phyloP scores from a whole-genome alignment of 37 sponge, comb jelly and placozoan species.

The Beroe forskalii region DNA sequence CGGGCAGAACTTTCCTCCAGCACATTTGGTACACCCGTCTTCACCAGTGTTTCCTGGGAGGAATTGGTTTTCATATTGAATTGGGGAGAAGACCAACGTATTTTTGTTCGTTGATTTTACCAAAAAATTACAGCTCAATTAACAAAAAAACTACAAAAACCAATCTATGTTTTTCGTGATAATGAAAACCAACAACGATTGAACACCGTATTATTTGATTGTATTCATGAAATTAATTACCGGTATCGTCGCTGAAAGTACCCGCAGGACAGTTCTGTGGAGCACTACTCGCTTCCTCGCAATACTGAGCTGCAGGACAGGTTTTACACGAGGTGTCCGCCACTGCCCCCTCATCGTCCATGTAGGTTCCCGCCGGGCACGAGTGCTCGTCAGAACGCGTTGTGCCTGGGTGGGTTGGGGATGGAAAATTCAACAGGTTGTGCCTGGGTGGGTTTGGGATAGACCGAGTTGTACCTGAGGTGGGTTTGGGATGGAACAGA shows the following conservation, averaged over 20 bases:
- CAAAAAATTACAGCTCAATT: too few species aligned
- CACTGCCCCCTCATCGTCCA: constrained; percentile 19
- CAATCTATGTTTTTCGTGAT: too few species aligned
- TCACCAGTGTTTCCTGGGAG: neutral
- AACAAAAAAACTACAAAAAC: too few species aligned
- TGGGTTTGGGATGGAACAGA: too few species aligned
- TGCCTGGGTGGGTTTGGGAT: neutral
- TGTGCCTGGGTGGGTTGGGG: neutral
- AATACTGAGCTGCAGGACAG: constrained; percentile 42
- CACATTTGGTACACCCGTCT: neutral
- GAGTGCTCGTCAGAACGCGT: constrained; percentile 13
- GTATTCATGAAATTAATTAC: too few species aligned
- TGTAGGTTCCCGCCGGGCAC: constrained; percentile 34
- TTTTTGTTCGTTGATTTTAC: too few species aligned
- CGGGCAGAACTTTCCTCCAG: neutral
- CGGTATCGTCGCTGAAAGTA: neutral
- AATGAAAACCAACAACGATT: too few species aligned
- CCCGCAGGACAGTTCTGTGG: constrained; percentile 27
- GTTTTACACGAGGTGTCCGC: neutral
- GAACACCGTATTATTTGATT: too few species aligned
- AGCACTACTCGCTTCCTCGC: neutral
- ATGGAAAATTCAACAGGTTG: neutral
- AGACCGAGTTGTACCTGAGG: neutral
- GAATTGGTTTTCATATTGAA: too few species aligned
- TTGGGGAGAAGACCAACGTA: too few species aligned